Evolutionary conservation across 2,797 vertebrate species (phyloP), one percentile per base, ranked within the genome.

Genomic region (Tinamus major): DNA sequence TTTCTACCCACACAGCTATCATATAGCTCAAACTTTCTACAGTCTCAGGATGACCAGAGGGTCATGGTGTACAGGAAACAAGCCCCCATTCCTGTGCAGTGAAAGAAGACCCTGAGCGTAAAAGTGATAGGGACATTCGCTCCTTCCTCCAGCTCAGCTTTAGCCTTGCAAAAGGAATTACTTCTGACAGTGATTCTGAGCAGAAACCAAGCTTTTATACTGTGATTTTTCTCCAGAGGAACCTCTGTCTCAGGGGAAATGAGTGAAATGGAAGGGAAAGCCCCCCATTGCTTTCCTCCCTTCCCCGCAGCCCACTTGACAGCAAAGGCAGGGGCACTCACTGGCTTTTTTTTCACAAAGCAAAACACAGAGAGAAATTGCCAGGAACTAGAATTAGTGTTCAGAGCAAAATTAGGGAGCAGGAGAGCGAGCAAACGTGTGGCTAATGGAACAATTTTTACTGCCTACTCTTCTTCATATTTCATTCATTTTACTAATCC

Each of bases 401-500:
- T 82, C 65, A 85, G 53, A 87, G 18, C 10, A 79, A 93, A 94
- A 94, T 85, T 24, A 85, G 70, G 83, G 70, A 23, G 62, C 64
- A 88, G 7, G 10, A 19, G 53, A 48, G 59, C 42, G 26, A 77
- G n/a, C 13, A 39, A 81, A 3, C 7, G 9, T 62, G 26, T 42
- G n/a, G 26, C 44, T 79, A 79, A 79, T 85, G 53, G 26, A 53
- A 75, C 8, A 1, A 75, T 35, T 95, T 91, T 90, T 82, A 89
- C 65, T 78, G 65, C 33, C 27, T 70, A 49, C 53, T 44, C 4
- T 0, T 74, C 35, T 68, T 69, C 11, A 7, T 85, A 88, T 87
- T 95, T 93, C 85, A 80, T 80, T 95, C 87, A 69, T 93, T 95
- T 93, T 80, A 56, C 75, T 93, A 91, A 87, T 89, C 80, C 1